phyloP scores from a whole-genome alignment of 2,113 vertebrate species.

The Larimichthys crocea region DNA sequence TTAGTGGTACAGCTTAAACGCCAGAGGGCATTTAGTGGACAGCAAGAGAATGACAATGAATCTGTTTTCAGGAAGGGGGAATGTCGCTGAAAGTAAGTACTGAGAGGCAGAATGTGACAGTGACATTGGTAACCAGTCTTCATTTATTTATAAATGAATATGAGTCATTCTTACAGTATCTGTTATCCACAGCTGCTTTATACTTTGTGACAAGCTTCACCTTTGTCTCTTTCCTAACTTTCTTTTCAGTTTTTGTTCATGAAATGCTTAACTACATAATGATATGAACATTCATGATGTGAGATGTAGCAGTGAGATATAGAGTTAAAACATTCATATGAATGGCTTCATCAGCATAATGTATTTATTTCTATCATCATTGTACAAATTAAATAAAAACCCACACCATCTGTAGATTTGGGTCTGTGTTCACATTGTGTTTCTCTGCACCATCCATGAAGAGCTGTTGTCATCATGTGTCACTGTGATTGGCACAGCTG shows the following conservation, averaged over 20 bases:
- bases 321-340: no score
- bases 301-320: no score
- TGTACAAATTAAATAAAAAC: neutral
- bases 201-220: neutral
- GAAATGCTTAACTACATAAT: neutral
- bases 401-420: neutral
- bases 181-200: neutral
- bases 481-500: neutral
- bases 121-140: neutral
- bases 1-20: neutral
- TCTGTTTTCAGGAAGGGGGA: neutral
- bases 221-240: neutral
- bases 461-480: neutral
- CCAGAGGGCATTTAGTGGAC: neutral
- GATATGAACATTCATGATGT: no score
- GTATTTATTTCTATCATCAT: neutral
- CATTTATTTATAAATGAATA: neutral
- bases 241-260: neutral
- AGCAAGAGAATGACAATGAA: neutral
- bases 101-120: neutral
- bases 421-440: neutral
- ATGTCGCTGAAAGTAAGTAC: neutral
- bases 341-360: neutral
- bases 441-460: neutral
- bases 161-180: neutral